Evolutionary conservation across 2,113 vertebrate species (phyloP), one percentile per base, ranked within the genome.

Genomic region (Catharus fuscescens): DNA sequence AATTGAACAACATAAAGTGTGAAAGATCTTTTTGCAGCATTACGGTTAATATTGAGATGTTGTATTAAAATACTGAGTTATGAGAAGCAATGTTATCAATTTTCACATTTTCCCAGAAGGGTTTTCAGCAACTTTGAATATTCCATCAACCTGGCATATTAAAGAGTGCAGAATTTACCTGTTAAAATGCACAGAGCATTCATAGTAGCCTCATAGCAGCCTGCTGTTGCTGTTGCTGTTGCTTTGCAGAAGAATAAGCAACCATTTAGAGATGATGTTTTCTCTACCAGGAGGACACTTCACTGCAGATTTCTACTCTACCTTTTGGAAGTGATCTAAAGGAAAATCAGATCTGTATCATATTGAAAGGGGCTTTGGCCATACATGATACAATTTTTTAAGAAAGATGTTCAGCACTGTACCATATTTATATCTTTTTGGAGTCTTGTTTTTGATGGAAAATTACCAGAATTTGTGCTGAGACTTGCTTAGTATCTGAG

Each of bases 151-250:
- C 17, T 28, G 7, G 54, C 81, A 77, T 80, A 70, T 77, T 69
- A 85, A 71, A 50, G 31, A 77, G 32, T 34, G 38, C 67, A 73
- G 64, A 88, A 78, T 79, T 88, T 64, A 86, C 60, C 83, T 90
- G 83, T 95, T 86, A 93, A 95, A 83, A 90, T 56, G 76, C 72
- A 81, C 64, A 54, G 61, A 94, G 60, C 76, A 86, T 84, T 78
- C 18, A 0, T 13, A 52, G 73, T 19, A 47, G 48, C 83, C 83
- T 89, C 60, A n/a, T 42, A 76, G 65, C 70, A 80, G 45, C 70
- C 62, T 82, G 74, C 82, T 32, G 44, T 54, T 89, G 8, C 82
- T 32, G 44, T 54, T 89, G 8, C 47, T 88, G 67, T 70, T 79
- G 61, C 70, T 86, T 86, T 95, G 69, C 65, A 87, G 91, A 70